A percentile compares a stretch with the other conserved stretches of the same genome.
phyloP scores from a whole-genome alignment of 1,140 invertebrate species.

The Tetramorium alpestre region DNA sequence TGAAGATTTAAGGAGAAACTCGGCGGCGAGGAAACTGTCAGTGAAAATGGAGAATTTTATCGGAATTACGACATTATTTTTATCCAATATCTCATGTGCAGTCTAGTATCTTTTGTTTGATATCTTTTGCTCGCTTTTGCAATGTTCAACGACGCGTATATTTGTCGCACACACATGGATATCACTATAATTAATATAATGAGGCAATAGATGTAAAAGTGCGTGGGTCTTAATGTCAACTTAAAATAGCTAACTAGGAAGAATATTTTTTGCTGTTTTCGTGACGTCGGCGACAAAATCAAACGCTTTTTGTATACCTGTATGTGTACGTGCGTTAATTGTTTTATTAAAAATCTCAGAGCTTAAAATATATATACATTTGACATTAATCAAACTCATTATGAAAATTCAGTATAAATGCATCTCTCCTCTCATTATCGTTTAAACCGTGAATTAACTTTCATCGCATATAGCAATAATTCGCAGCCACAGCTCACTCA shows the following conservation, averaged over 20 bases:
- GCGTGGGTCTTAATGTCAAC: conserved; percentile 57
- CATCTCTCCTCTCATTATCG: conserved; percentile 9
- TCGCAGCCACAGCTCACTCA: not conserved
- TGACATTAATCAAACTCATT: conserved; percentile 23
- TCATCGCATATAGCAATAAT: not conserved
- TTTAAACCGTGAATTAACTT: conserved; percentile 28
- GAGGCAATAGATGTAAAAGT: conserved; percentile 13
- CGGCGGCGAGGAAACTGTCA: conserved; percentile 17
- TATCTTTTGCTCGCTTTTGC: conserved; percentile 43
- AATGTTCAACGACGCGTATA: conserved; percentile 40
- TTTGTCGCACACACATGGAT: not conserved
- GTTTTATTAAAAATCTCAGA: conserved; percentile 20
- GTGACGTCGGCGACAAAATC: not conserved
- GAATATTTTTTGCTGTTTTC: not conserved
- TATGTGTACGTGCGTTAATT: not conserved
- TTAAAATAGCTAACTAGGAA: conserved; percentile 28
- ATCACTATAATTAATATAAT: conserved; percentile 21
- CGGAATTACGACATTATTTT: conserved; percentile 68
- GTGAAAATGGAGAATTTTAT: conserved; percentile 52
- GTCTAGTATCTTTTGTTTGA: not conserved
- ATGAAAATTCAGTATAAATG: conserved; percentile 19
- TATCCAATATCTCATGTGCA: conserved; percentile 52
- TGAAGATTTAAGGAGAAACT: conserved; percentile 70
- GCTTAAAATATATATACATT: not conserved
- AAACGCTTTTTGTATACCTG: not conserved